Evolutionary conservation across 1,140 invertebrate genomes (phyloP), one percentile per base, ranked within the genome.

Genomic region (Atta colombica): DNA sequence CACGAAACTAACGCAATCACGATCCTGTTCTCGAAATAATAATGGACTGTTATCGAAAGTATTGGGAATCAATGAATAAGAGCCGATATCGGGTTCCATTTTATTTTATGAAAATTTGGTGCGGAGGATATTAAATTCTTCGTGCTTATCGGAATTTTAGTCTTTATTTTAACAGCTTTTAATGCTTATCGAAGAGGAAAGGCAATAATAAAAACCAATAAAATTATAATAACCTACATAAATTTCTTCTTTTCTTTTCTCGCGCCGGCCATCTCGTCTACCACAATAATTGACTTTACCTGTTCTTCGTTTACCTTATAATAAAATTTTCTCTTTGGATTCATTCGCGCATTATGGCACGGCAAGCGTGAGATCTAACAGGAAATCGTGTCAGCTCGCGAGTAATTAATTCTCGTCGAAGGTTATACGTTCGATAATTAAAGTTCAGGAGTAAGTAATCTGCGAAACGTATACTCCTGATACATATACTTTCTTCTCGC

Each of bases 401-500:
- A 74, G 80, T 74, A 85, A 85, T 85, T 85, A 77, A 85, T 85
- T 74, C 72, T 39, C 61, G 74, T 58, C 60, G 75, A 66, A 78
- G 35, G 51, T 55, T 49, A 14, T 51, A 45, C 61, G 16, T 16
- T 55, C 74, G 61, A 58, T 85, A 75, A 77, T 85, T 78, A 85
- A 78, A 66, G 60, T 68, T 78, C 49, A 66, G 82, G 16, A 45
- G 51, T 49, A n/a, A 28, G 75, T 45, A 63, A 77, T 78, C 31
- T 49, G 74, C 60, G 60, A 3, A 66, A 31, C 65, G 77, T 12
- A 35, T 6, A 72, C 25, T 61, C 58, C 71, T 49, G 25, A 4
- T 49, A 35, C 8, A 12, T 35, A 10, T 39, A 25, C 53, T 82
- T 60, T 85, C 82, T 78, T 85, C 61, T 14, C 71, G 49, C 74